Evolutionary conservation across 1,140 invertebrate species (phyloP), one percentile per base, ranked within the genome.

Genomic region (Gonatopus flavifemur): DNA sequence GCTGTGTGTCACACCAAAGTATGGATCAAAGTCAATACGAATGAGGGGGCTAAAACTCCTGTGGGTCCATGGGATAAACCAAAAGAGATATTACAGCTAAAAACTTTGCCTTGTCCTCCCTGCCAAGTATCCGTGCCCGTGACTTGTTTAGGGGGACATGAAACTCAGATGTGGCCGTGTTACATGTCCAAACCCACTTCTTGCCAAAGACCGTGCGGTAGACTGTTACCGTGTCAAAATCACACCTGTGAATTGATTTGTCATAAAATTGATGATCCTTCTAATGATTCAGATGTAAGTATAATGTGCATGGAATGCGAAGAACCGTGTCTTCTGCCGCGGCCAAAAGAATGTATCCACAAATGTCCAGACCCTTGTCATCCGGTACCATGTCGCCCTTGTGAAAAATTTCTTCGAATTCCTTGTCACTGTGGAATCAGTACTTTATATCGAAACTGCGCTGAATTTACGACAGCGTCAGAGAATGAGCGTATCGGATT

Each of bases 71-170:
- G 90, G 89, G 89, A 92, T 45, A 81, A 82, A 3, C 85, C 84
- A 62, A 73, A 79, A 33, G 81, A 85, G 44, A 78, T 73, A 60
- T 77, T 85, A 64, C 83, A 92, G 65, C 80, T 85, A 22, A 83
- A 86, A 65, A 80, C 74, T 36, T 78, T 87, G 13, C 84, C 85
- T 0, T 90, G 88, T 77, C 86, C 86, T 2, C 82, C 83, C 0
- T 91, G 88, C 67, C 79, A 83, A 38, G 82, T 88, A 6, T 85
- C 84, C 2, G 81, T 95, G 0, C 74, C 81, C 37, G 81, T 93
- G 0, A 83, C 84, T 3, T 96, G 94, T 73, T 82, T 90, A 50
- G 93, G 93, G 1, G 83, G 83, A 28, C 93, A 96, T 72, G 92
- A 94, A 79, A 84, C 83, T 4, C 74, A 77, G n/a, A 70, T 83